Base-by-base conservation (phyloP, 2,113 vertebrate genomes). In the Epinephelus lanceolatus region DNA sequence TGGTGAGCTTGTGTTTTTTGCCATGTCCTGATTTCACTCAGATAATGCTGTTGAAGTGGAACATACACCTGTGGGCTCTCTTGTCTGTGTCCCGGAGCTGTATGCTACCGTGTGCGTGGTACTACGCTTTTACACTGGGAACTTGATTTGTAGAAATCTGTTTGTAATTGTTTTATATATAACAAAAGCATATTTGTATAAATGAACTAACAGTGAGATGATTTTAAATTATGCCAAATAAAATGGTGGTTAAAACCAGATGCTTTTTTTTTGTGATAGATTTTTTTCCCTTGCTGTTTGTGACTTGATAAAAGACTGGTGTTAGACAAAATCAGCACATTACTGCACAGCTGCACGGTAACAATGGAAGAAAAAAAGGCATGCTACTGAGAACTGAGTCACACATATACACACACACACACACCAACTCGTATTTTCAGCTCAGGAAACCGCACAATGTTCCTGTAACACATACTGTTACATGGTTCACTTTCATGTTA, bases 81-180 rank as follows among this genome's bases (percentile, higher is more conserved):
- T 71, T 47, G 75, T 81, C 76, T 86, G 89, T 84, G 91, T 93
- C 91, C 89, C 83, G 47, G 81, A 93, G 93, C 86, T 88, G 92
- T 92, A 86, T 91, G 93, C 91, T 93, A 85, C 91, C 89, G 89
- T 93, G 92, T 89, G 94, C 93, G 88, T 96, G 96, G 96, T 96
- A 97, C 97, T 95, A 95, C 94, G 94, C 93, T 88, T 94, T 95
- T 96, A 97, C 97, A 97, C 97, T 97, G 97, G 96, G 95, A 95
- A 96, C 95, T 95, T 96, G 93, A 96, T 96, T 95, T 96, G 93
- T 96, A 93, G 93, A 92, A 91, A 91, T 91, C 91, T 91, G 78
- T 88, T 85, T 93, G 86, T 94, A 94, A 94, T 94, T 94, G 89
- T 94, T 93, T 94, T 95, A 94, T 95, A 94, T 93, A 93, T 94